phyloP scores from a whole-genome alignment of 2,888 invertebrate species.

The Melieria crassipennis region DNA sequence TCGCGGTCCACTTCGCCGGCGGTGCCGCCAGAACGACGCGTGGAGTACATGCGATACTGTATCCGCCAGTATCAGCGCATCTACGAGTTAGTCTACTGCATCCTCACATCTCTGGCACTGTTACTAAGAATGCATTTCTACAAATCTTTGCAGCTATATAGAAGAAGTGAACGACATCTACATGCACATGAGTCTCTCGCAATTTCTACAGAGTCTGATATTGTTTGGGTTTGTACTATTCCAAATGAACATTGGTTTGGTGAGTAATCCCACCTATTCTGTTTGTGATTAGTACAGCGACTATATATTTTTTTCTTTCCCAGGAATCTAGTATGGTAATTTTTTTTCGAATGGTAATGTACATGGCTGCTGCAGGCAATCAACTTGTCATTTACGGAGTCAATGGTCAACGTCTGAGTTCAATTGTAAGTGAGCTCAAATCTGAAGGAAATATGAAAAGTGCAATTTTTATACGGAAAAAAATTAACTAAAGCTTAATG shows the following conservation, averaged over 20 bases:
- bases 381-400: slow-evolving; percentile 56
- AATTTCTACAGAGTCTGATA: slow-evolving; percentile 12
- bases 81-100: background rate
- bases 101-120: background rate
- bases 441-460: too few relatives aligned
- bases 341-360: slow-evolving; percentile 56
- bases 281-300: too few relatives aligned
- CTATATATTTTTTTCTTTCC: background rate
- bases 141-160: background rate
- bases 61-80: background rate
- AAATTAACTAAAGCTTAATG: too few relatives aligned
- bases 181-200: slow-evolving; percentile 11
- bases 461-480: too few relatives aligned
- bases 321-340: slow-evolving; percentile 46
- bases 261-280: background rate
- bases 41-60: background rate
- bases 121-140: background rate
- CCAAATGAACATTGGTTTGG: slow-evolving; percentile 15
- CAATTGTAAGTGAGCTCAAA: too few relatives aligned
- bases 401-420: slow-evolving; percentile 54
- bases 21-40: background rate
- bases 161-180: slow-evolving; percentile 5
- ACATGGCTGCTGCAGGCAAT: slow-evolving; percentile 51
- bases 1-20: background rate
- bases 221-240: slow-evolving; percentile 17